These are phyloP conservation scores for Ginglymostoma cirratum DNA, from an alignment of 2,113 vertebrate species.

Conservation along the genomic window DNA sequence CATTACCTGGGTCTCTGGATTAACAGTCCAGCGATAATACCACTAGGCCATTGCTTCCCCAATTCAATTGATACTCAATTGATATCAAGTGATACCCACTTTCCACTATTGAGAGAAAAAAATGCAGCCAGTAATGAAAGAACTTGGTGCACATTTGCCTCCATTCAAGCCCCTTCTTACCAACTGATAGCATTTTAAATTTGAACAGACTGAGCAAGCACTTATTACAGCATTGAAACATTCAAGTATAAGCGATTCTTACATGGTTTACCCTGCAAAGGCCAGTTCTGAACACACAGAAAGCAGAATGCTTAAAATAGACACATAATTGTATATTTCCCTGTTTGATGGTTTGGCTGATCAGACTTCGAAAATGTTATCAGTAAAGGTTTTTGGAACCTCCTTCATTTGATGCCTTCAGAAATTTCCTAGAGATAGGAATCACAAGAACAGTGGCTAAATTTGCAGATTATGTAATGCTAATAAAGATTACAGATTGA, in stretches of 20 bases:
- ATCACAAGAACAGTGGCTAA: neutral
- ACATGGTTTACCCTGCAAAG: neutral
- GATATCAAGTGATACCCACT: no score
- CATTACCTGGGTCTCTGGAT: no score
- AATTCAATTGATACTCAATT: no score
- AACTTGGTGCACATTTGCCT: neutral
- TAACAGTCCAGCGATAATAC: no score
- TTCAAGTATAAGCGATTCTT: neutral
- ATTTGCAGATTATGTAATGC: neutral
- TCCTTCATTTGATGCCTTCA: neutral
- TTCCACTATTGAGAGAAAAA: no score
- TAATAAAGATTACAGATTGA: neutral
- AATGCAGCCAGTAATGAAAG: neutral
- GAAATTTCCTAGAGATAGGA: neutral
- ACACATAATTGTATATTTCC: neutral
- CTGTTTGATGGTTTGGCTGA: neutral
- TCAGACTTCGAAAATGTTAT: neutral
- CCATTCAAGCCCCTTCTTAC: neutral
- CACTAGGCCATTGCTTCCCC: no score
- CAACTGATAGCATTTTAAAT: neutral
- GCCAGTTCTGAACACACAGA: neutral
- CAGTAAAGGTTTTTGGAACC: neutral
- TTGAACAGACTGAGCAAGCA: neutral
- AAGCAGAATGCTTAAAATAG: neutral
- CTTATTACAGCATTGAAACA: neutral